Conservation (phyloP, 2,113 vertebrate genomes). For the Aldabrachelys gigantea region DNA sequence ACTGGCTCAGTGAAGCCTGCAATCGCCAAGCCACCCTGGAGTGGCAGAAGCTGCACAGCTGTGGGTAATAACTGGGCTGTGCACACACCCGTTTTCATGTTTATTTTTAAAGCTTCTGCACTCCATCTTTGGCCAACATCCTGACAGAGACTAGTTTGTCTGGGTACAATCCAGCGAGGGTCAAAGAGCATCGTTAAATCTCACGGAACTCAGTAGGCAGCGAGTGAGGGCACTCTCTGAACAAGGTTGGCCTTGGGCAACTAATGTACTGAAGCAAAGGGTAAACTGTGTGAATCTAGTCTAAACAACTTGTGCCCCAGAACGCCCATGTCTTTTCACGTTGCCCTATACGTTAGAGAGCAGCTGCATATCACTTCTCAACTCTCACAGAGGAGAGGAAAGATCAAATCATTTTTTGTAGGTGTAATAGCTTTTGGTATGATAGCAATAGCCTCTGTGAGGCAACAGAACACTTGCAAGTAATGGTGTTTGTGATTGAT, state of each 20-base stretch:
- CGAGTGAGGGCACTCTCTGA: rapidly evolving
- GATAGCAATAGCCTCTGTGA: neutral
- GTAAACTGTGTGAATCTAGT: neutral
- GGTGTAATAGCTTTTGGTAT: rapidly evolving
- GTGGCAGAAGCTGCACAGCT: neutral
- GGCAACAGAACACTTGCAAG: neutral
- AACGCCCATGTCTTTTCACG: neutral
- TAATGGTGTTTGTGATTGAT: neutral
- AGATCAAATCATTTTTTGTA: neutral
- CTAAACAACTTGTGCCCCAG: neutral
- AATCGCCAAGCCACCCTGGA: neutral
- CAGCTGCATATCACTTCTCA: neutral
- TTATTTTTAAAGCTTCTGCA: neutral
- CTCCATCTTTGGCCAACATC: neutral
- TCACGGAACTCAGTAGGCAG: rapidly evolving
- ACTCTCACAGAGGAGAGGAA: rapidly evolving
- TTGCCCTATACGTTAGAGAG: neutral
- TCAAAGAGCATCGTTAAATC: neutral
- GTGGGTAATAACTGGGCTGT: neutral
- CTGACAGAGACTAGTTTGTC: rapidly evolving
- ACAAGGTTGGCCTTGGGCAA: neutral
- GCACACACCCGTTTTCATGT: neutral
- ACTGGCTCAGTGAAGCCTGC: neutral
- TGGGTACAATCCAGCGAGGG: neutral
- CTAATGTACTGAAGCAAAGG: neutral